Evolutionary conservation across 2,113 vertebrate species (phyloP), one percentile per base, ranked within the genome.

Genomic region (Bos taurus): DNA sequence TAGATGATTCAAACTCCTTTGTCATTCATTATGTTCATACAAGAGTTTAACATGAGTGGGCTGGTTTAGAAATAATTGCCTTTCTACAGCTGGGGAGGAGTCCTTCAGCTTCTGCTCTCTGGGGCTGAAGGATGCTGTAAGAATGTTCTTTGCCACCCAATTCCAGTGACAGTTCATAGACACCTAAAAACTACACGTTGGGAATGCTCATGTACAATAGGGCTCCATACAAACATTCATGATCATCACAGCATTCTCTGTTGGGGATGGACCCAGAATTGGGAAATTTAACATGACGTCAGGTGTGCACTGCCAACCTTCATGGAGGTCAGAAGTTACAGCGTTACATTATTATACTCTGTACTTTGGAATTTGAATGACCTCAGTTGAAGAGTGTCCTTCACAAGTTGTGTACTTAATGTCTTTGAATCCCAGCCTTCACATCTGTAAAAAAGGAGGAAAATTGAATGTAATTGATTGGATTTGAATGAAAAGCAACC

Each of bases 1-100:
- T 88, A 81, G 78, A 85, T 97, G 71, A 96, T 57, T 98, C 97
- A 97, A 97, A 97, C 40, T 88, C 56, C 80, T 95, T 95, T 96
- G 56, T 94, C 92, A 93, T 91, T 88, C 17, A 23, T 93, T 91
- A 67, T 67, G 57, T 83, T 88, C 95, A 62, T 46, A 50, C 23
- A 89, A 92, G 48, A 54, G 11, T 95, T 97, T 96, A 97, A 90
- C 2, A 2, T 64, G 86, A 88, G 74, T 94, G 46, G 86, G 86
- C 46, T 84, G 71, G 4, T 78, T 90, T 90, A 85, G 64, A 91
- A 93, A 88, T 93, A 87, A 94, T 95, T 90, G 57, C 52, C 80
- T 94, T 93, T 90, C 60, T 64, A 28, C 9, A 91, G 28, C 62
- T 94, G 62, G 85, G 36, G 17, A 95, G 64, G 16, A 57, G 67